Evolutionary conservation across 2,113 vertebrate species (phyloP).

Genomic region (Ellobius talpinus): DNA sequence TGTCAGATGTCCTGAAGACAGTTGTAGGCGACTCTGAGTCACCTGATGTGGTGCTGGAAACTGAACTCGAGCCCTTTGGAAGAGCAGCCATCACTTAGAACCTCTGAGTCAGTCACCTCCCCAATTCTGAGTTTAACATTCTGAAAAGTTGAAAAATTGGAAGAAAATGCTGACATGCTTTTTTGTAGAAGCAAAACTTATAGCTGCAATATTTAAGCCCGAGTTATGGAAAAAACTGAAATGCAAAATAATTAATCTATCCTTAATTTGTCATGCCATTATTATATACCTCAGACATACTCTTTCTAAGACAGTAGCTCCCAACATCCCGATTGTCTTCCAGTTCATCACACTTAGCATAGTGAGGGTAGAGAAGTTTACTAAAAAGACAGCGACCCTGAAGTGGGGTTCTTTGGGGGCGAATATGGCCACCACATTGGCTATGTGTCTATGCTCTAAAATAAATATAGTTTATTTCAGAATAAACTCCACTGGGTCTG

Average conservation of each 20-base stretch:
- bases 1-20: not conserved
- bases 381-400: not conserved
- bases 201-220: not conserved
- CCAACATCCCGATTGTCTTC: not conserved
- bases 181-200: not conserved
- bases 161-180: not conserved
- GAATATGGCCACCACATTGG: not conserved
- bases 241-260: not conserved
- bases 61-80: not conserved
- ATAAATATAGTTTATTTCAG: conserved; percentile 34
- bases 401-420: not conserved
- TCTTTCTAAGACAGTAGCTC: not conserved
- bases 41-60: not conserved
- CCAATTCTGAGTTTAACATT: not conserved
- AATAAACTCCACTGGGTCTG: not conserved
- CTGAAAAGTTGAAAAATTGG: not conserved
- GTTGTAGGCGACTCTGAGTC: not conserved
- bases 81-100: not conserved
- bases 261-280: not conserved
- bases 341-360: not conserved
- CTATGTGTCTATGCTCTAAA: not conserved
- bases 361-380: not conserved
- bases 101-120: not conserved
- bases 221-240: not conserved
- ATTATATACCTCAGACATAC: not conserved